Base-by-base conservation (phyloP, 2,113 vertebrate genomes). In the Lasiurus cinereus region DNA sequence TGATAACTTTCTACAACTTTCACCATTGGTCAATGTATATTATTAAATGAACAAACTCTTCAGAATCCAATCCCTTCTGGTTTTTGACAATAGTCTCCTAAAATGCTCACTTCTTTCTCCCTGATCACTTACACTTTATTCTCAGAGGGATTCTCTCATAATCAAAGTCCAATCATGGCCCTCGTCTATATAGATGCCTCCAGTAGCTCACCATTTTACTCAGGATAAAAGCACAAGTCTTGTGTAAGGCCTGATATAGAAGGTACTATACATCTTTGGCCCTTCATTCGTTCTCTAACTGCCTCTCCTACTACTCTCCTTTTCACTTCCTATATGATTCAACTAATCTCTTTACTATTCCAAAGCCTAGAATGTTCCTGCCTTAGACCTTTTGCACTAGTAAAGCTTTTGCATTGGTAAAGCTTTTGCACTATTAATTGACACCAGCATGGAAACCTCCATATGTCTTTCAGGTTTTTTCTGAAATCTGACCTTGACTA, bases 181-280 rank as follows among this genome's bases (percentile, higher is more conserved):
- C 4, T 50, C 12, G 59, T 91, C 54, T 91, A 18, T 8, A 78
- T 12, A 73, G 19, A 64, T 39, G 59, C 33, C 22, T 83, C 66
- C 21, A 83, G 62, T 33, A 33, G 4, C 36, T 72, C 31, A 22
- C 3, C 11, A 59, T 62, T 78, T 91, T 21, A 83, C 13, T 64
- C 21, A 64, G n/a, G 4, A 94, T 88, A 56, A 86, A 96, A 88
- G 15, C 2, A 22, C 46, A 89, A 84, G 50, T 87, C 29, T 31
- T 52, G 4, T 22, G 27, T 10, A 59, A 86, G 48, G 31, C n/a
- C 36, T 31, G 9, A n/a, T 43, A 22, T 73, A 46, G 16, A 78
- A 82, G 27, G 5, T 83, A 12, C 21, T 89, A 13, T 19, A 31
- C 2, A 83, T 29, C 15, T 22, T 33, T 50, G 21, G 19, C 5